These are phyloP conservation scores for Coelopa frigida DNA, from an alignment of 1,140 invertebrate species.

Conservation along the genomic window DNA sequence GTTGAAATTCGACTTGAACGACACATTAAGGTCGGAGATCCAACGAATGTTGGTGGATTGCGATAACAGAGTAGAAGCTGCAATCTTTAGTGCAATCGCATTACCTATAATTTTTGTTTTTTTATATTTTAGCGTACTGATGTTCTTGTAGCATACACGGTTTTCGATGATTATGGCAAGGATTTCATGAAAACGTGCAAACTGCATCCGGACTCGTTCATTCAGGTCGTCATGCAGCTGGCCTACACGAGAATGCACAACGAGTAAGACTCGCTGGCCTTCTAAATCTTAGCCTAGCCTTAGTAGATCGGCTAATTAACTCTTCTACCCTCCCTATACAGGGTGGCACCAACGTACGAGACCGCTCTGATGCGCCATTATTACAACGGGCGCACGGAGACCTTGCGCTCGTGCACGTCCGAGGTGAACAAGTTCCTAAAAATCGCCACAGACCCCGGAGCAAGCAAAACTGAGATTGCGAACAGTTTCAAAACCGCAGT, in stretches of 20 bases:
- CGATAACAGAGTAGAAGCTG: constrained; percentile 23
- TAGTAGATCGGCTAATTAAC: too few species aligned
- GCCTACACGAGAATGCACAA: constrained; percentile 47
- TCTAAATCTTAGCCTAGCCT: background rate
- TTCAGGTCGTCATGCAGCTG: constrained; percentile 59
- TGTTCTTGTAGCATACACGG: constrained; percentile 36
- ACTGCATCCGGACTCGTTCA: constrained; percentile 56
- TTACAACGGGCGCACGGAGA: constrained; percentile 50
- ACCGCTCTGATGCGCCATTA: constrained; percentile 50
- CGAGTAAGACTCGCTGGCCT: constrained; percentile 11
- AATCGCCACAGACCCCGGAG: constrained; percentile 32
- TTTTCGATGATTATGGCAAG: constrained; percentile 51
- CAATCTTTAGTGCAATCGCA: background rate
- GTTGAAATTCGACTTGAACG: constrained; percentile 32
- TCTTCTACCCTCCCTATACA: too few species aligned
- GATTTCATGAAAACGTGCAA: constrained; percentile 46
- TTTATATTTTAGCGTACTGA: constrained; percentile 42
- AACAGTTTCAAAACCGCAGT: constrained; percentile 40
- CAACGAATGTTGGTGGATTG: constrained; percentile 25
- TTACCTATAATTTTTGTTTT: background rate
- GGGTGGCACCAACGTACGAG: constrained; percentile 50
- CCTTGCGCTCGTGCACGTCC: constrained; percentile 46
- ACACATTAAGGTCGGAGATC: constrained; percentile 28
- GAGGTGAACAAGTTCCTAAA: constrained; percentile 43
- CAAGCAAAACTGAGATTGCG: constrained; percentile 23